Base-by-base conservation (phyloP, 2,888 invertebrate genomes). In the Beris chalybata region DNA sequence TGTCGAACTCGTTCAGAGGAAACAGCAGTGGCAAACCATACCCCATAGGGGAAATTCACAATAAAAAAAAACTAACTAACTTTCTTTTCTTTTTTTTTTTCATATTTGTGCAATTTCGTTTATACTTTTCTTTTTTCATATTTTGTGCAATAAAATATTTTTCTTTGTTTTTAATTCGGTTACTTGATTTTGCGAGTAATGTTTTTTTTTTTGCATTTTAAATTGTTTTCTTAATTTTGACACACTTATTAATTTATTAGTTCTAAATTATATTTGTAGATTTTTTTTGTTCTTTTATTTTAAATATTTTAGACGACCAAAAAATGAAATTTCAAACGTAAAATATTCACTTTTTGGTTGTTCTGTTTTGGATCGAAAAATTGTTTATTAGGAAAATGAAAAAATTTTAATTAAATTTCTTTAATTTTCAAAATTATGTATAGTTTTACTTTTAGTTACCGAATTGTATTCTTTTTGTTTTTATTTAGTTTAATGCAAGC, bases 141-240 rank as follows among this genome's bases (percentile, higher is more conserved):
- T 61, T 61, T 61, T 61, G 61, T 61, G 61, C 61, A 61, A 61
- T 61, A 61, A 61, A 61, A 61, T 52, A 4, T 4, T 5, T 31
- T 22, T 22, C 13, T 9, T 47, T 53, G n/a, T 53, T n/a, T 47
- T 47, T 47, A 6, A 13, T 47, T 47, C 53, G 31, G 22, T 53
- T 30, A 30, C 53, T 52, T 15, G 13, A 11, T 52, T 52, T 52
- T 52, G 15, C 11, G 22, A 11, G 22, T 52, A n/a, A 30, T 30
- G 30, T 4, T 30, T 53, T 30, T 12, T 53, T 30, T 31, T 53
- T 30, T 53, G 53, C 12, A 53, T 11, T 54, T 29, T 30, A 12
- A 52, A 29, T 54, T 54, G 31, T 29, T n/a, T 9, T 54, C 22
- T 52, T 22, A 48, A 15, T 11, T 13, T 52, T 52, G 29, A 38